Evolutionary conservation across 2,113 vertebrate species (phyloP).

Genomic region (Xerus inauris): DNA sequence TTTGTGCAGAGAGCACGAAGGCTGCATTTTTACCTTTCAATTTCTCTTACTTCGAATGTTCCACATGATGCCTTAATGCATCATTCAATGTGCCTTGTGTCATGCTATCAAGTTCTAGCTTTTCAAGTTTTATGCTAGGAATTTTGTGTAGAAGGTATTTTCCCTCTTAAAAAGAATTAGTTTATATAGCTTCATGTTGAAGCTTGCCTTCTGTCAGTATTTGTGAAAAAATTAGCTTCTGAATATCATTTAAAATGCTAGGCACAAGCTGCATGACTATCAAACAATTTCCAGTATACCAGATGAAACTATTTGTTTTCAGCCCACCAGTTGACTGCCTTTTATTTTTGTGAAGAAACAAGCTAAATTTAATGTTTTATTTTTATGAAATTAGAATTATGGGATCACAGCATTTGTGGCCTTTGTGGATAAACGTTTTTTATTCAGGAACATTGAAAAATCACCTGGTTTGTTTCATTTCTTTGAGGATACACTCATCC

Average conservation of each 20-base stretch:
- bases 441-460: conserved; percentile 37
- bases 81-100: conserved; percentile 50
- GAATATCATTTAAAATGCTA: conserved; percentile 57
- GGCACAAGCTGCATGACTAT: conserved; percentile 45
- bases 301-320: conserved; percentile 58
- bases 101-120: conserved; percentile 50
- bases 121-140: conserved; percentile 57
- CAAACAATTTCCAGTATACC: background rate
- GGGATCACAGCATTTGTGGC: background rate
- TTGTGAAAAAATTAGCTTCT: conserved; percentile 56
- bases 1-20: conserved; percentile 18
- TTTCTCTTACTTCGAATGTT: conserved; percentile 57
- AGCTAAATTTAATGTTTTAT: conserved; percentile 48
- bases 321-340: background rate
- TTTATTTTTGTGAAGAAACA: conserved; percentile 55
- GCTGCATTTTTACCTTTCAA: conserved; percentile 40
- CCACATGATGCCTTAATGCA: conserved; percentile 22
- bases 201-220: conserved; percentile 58
- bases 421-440: conserved; percentile 49
- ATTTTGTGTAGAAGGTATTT: conserved; percentile 44
- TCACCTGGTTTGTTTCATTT: conserved; percentile 35
- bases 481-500: background rate
- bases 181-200: conserved; percentile 56
- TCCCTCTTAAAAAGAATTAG: conserved; percentile 46
- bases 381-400: conserved; percentile 36